phyloP scores from a whole-genome alignment of 1,140 invertebrate genomes.

The Drosophila melanica region DNA sequence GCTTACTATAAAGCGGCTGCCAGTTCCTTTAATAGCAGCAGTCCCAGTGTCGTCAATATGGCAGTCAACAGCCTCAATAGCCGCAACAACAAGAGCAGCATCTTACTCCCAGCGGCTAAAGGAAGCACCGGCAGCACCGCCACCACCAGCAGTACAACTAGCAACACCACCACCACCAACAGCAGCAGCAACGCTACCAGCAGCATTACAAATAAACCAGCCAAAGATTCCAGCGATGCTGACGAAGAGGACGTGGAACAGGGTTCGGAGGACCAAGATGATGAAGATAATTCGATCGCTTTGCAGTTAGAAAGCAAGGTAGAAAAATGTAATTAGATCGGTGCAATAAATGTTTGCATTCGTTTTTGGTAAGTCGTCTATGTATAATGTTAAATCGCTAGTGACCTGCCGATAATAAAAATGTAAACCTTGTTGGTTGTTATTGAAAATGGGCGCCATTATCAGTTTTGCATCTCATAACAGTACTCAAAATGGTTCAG shows the following conservation, averaged over 20 bases:
- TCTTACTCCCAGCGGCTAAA: background rate
- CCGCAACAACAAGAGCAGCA: background rate
- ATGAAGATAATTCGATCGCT: background rate
- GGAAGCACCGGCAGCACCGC: background rate
- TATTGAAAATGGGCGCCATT: background rate
- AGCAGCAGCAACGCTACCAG: background rate
- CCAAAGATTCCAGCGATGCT: background rate
- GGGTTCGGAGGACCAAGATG: constrained; percentile 13
- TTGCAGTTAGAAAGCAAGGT: background rate
- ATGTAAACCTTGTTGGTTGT: background rate
- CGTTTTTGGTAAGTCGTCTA: constrained; percentile 19
- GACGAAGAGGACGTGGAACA: background rate
- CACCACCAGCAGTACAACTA: background rate
- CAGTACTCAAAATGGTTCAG: background rate
- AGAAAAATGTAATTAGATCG: constrained; percentile 20
- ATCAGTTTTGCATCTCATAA: background rate
- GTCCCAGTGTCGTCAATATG: constrained; percentile 31
- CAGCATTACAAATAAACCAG: background rate
- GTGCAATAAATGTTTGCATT: background rate
- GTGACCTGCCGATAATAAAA: background rate
- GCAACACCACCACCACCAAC: background rate
- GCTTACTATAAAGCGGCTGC: constrained; percentile 27
- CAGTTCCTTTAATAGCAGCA: constrained; percentile 26
- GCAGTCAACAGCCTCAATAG: constrained; percentile 2
- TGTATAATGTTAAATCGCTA: constrained; percentile 5